A percentile compares a stretch with the other conserved stretches of the same genome.
phyloP scores from a whole-genome alignment of 2,888 invertebrate genomes.

The Tipula lateralis region DNA sequence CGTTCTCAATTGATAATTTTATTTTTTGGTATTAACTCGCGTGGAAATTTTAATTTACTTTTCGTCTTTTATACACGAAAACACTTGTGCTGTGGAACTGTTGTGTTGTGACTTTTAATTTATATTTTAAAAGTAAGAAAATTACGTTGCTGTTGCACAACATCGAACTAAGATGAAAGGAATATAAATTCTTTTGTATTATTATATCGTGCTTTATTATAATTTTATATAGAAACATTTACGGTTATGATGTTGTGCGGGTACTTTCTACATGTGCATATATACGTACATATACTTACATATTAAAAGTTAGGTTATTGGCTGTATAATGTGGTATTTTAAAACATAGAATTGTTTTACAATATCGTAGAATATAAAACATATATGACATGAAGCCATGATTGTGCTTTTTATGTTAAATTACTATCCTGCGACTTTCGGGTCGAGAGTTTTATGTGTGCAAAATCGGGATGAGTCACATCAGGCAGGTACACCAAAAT shows the following conservation, averaged over 20 bases:
- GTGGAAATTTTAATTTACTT: not conserved
- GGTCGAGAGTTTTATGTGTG: no score
- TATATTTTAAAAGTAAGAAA: not conserved
- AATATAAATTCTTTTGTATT: not conserved
- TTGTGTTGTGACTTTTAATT: not conserved
- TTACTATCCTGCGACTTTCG: no score
- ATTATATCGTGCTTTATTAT: not conserved
- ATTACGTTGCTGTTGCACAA: not conserved
- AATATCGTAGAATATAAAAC: no score
- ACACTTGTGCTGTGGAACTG: not conserved
- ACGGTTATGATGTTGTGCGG: not conserved
- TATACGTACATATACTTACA: no score
- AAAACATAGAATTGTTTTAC: no score
- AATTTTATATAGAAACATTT: not conserved
- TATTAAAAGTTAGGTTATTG: no score
- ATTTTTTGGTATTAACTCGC: not conserved
- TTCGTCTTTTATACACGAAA: not conserved
- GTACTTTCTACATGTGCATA: not conserved
- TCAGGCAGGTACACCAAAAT: no score
- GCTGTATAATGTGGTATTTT: no score
- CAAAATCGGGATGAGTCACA: no score
- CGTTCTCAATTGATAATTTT: not conserved
- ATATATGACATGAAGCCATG: no score
- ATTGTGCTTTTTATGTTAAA: no score
- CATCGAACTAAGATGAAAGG: not conserved